Evolutionary conservation across 2,888 invertebrate genomes (phyloP), one percentile per base, ranked within the genome.

Genomic region (Loripinus fragilis): DNA sequence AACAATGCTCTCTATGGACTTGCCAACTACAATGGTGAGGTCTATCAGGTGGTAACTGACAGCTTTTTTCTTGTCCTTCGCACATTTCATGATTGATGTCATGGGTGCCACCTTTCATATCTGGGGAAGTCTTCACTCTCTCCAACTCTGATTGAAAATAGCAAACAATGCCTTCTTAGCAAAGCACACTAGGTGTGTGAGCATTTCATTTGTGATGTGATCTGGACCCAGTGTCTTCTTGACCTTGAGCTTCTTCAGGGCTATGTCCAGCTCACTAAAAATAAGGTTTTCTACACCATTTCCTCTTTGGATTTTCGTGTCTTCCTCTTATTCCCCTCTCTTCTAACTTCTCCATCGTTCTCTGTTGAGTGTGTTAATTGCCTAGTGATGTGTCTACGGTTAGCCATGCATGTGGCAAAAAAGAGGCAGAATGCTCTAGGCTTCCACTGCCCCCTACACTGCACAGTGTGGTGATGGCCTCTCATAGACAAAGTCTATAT

Each of bases 181-280:
- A n/a, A n/a, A 23, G 2, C 17, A 12, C 23, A 52, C 70, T 25
- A 70, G 17, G 38, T 70, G 70, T 0, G 8, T 35, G 0, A 70
- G 55, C 70, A 70, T 70, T 28, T 52, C 70, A 35, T 52, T 70
- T 30, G 52, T 70, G 38, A 52, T 55, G 20, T 17, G 10, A 23
- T 70, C 55, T 55, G 70, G 70, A 10, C 70, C 52, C 28, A 55
- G 70, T 20, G 55, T 55, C 50, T 68, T 68, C 38, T 70, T 45
- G 23, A 52, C 10, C 17, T 67, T 67, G 12, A 41, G 5, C 67
- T 67, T 10, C 33, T 20, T 23, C n/a, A n/a, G n/a, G 17, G 67
- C 67, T 23, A 25, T 28, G 1, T 67, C 42, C 17, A 67, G 41
- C 25, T 38, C 67, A 67, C 23, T 41, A 5, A 67, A 23, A 10